Percentiles rank a stretch among this genome's conserved stretches.
phyloP scores from a whole-genome alignment of 2,888 invertebrate species.

The Chirona hameri region DNA sequence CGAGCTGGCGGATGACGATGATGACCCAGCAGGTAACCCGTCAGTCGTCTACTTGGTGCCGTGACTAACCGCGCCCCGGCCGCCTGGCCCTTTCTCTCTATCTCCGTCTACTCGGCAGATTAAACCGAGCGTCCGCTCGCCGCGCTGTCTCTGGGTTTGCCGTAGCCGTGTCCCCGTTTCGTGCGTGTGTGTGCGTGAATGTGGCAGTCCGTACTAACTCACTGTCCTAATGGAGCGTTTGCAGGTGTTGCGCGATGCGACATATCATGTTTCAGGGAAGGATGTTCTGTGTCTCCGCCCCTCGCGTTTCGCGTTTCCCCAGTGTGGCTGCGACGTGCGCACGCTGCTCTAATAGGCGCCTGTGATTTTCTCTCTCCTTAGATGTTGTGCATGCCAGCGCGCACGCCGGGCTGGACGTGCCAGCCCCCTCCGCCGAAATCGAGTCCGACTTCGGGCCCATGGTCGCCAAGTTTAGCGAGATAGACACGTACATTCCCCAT shows the following conservation, averaged over 20 bases:
- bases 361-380: constrained; percentile 22
- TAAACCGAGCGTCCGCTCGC: background rate
- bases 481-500: constrained; percentile 13
- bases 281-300: background rate
- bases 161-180: background rate
- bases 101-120: background rate
- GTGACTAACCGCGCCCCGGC: constrained; percentile 6
- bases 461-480: constrained; percentile 14
- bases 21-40: background rate
- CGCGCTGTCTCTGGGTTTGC: background rate
- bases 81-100: background rate
- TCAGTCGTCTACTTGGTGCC: no score
- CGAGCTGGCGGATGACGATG: background rate
- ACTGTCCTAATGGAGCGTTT: background rate
- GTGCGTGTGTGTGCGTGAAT: background rate
- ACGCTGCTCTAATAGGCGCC: background rate
- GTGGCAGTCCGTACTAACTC: background rate
- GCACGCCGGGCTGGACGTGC: constrained; percentile 5
- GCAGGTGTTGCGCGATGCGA: background rate
- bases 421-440: constrained; percentile 24
- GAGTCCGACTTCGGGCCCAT: constrained; percentile 30
- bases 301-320: background rate
- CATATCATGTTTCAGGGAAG: background rate
- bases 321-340: background rate
- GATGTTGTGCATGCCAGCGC: constrained; percentile 32